A percentile compares a stretch with the other conserved stretches of the same genome.
phyloP scores from a whole-genome alignment of 2,113 vertebrate species.

The Cephalopholis sonnerati region DNA sequence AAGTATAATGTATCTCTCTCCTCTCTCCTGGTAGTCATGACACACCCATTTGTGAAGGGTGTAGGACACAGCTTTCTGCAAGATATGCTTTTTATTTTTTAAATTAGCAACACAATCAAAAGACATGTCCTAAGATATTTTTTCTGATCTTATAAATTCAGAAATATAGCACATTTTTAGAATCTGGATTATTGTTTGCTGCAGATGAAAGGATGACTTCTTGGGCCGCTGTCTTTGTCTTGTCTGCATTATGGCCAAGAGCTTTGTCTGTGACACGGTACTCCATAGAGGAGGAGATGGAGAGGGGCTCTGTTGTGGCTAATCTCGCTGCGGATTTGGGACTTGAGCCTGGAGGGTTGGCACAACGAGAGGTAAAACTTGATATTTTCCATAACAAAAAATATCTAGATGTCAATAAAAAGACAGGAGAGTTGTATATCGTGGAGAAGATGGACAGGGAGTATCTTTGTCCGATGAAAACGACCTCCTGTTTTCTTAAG shows the following conservation, averaged over 20 bases:
- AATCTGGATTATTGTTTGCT: conserved; percentile 4
- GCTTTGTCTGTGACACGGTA: conserved; percentile 82
- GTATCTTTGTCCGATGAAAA: conserved; percentile 71
- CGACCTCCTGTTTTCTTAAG: conserved; percentile 71
- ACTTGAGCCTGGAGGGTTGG: conserved; percentile 71
- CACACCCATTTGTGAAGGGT: conserved; percentile 49
- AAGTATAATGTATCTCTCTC: conserved; percentile 12
- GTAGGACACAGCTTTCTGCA: conserved; percentile 6
- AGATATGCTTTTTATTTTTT: neutral
- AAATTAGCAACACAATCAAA: neutral
- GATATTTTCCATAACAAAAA: conserved; percentile 79
- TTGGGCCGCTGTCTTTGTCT: conserved; percentile 74
- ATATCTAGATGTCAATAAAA: conserved; percentile 82
- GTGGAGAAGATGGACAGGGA: conserved; percentile 80
- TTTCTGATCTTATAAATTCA: neutral
- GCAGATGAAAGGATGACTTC: conserved; percentile 40
- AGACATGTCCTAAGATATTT: neutral
- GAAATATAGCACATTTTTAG: neutral
- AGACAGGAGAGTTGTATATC: conserved; percentile 79
- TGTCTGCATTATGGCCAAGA: conserved; percentile 63
- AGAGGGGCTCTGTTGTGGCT: conserved; percentile 80
- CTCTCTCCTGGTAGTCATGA: conserved; percentile 11
- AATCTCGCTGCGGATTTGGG: conserved; percentile 83
- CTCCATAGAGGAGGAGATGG: conserved; percentile 85
- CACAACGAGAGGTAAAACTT: conserved; percentile 81